These are phyloP conservation scores for Drosophila saltans DNA, from an alignment of 1,140 invertebrate species.

Conservation along the genomic window DNA sequence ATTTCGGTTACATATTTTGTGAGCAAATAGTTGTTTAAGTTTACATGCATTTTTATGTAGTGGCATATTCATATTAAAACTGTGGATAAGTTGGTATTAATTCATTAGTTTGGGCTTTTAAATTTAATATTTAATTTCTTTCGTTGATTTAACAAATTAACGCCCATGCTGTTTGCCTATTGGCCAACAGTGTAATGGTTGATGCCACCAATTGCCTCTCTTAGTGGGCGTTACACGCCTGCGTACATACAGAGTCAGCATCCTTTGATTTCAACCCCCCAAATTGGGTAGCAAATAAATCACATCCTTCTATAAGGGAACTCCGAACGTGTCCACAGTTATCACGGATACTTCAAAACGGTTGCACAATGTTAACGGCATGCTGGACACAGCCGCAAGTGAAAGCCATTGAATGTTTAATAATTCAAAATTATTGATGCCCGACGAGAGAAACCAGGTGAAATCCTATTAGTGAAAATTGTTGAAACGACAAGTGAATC, in stretches of 20 bases:
- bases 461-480: constrained; percentile 67
- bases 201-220: constrained; percentile 44
- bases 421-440: constrained; percentile 74
- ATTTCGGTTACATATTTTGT: too few species aligned
- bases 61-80: too few species aligned
- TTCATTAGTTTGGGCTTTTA: too few species aligned
- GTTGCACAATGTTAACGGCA: constrained; percentile 62
- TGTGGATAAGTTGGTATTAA: too few species aligned
- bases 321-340: constrained; percentile 46
- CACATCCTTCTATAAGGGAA: constrained; percentile 21
- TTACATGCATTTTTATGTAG: too few species aligned
- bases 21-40: too few species aligned
- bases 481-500: constrained; percentile 24
- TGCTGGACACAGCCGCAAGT: constrained; percentile 56
- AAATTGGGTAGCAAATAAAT: constrained; percentile 22
- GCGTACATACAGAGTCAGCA: constrained; percentile 56
- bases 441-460: constrained; percentile 39
- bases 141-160: constrained; percentile 1
- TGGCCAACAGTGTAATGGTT: constrained; percentile 21
- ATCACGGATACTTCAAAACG: constrained; percentile 57
- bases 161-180: constrained; percentile 32
- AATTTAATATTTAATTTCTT: neutral
- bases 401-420: constrained; percentile 60
- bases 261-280: constrained; percentile 48
- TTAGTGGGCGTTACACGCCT: constrained; percentile 51